Conservation (phyloP, 2,888 invertebrate genomes). For the Tachystola acroxantha region DNA sequence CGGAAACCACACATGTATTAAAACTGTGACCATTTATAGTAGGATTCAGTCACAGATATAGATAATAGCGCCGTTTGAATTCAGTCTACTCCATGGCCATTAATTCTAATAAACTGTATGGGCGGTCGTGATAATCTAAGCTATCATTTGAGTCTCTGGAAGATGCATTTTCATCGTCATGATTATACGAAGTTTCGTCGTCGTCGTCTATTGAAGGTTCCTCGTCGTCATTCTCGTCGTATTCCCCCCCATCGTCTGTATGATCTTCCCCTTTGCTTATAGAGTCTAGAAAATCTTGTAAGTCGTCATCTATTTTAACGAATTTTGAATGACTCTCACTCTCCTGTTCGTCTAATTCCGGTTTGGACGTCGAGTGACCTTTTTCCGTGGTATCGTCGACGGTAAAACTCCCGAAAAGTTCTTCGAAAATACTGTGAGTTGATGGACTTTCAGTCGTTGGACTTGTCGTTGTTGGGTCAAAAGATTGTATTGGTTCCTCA, state of each 20-base stretch:
- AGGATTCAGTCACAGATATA: too few relatives aligned
- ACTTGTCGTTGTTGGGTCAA: constrained; percentile 22
- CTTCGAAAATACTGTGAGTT: constrained; percentile 45
- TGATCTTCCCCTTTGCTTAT: constrained; percentile 30
- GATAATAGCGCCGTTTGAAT: too few relatives aligned
- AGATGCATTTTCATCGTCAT: constrained; percentile 25
- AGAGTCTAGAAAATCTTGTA: constrained; percentile 52
- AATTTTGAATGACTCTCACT: constrained; percentile 42
- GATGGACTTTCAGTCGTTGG: constrained; percentile 29
- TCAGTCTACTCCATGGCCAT: constrained; percentile 70
- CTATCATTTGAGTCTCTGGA: constrained; percentile 20
- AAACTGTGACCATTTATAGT: constrained; percentile 34
- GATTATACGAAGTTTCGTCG: constrained; percentile 28
- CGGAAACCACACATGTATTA: constrained; percentile 17
- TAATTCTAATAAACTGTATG: constrained; percentile 58
- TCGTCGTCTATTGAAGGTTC: constrained; percentile 23
- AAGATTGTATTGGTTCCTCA: constrained; percentile 19
- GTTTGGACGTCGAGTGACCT: constrained; percentile 19
- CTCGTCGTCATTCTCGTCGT: constrained; percentile 29
- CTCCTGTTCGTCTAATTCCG: constrained; percentile 35
- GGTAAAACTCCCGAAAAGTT: constrained; percentile 48
- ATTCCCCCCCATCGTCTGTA: constrained; percentile 20
- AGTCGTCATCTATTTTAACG: constrained; percentile 45
- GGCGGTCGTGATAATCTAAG: constrained; percentile 40
- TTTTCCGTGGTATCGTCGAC: constrained; percentile 33